Base-by-base conservation (phyloP, 2,113 vertebrate genomes). In the Odontophorus gujanensis region DNA sequence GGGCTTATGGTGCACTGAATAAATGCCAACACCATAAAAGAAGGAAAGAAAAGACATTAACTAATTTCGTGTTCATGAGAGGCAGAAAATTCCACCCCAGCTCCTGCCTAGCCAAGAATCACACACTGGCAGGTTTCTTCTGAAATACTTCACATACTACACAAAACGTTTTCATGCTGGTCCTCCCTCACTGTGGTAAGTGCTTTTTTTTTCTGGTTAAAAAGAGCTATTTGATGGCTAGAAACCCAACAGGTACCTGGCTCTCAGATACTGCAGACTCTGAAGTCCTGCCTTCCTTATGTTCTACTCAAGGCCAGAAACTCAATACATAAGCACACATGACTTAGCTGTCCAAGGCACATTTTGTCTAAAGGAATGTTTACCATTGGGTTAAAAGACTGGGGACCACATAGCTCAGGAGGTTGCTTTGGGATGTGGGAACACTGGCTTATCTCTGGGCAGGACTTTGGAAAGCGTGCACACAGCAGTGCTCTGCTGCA, bases 1-100 rank as follows among this genome's bases (percentile, higher is more conserved):
- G 76, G 73, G 78, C 43, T 96, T 95, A 95, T 7, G n/a, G 59
- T 40, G 38, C 48, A 43, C 65, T 86, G 79, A 91, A 73, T 81
- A 94, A 88, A 65, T 95, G 91, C 85, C 89, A 86, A 32, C 30
- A 57, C 11, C n/a, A 68, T 42, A 81, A 78, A 58, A 55, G 53
- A 55, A 94, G 84, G 82, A 91, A 87, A 85, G 71, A 69, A 87
- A 81, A 89, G 57, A 90, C 0, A 1, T 45, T 73, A 78, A 94
- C 73, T 71, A 66, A 81, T 91, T 94, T 91, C 40, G 38, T 53
- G n/a, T 91, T 85, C 85, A 40, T 3, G 18, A 89, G 74, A 89
- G 84, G 61, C 43, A 87, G 81, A 89, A 92, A 84, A 48, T 90
- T 72, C 76, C 84, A 68, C 12, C 7, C 18, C 6, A 65, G 67